Base-by-base conservation (phyloP, 2,797 vertebrate genomes). In the Bucorvus abyssinicus region DNA sequence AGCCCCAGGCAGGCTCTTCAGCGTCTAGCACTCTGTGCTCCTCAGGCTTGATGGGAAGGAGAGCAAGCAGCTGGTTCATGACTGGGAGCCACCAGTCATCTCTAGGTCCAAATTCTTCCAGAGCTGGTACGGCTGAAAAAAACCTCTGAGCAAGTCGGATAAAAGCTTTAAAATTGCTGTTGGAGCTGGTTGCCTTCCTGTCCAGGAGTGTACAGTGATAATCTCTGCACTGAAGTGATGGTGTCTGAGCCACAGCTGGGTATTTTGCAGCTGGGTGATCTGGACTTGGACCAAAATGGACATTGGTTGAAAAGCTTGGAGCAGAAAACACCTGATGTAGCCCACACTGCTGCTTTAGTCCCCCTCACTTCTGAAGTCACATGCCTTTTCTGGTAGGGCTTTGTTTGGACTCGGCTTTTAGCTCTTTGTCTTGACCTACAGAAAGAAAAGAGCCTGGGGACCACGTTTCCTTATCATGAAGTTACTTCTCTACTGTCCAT, bases 21-120 rank as follows among this genome's bases (percentile, higher is more conserved):
- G 26, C 1, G 14, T 34, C 14, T 9, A 3, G 24, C 32, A 8
- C 11, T 1, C 3, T 6, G 14, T 30, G 42, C 9, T 23, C 14
- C 12, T 52, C 15, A 12, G 38, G 12, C 73, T 57, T 57, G 27
- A 9, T 52, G 12, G 24, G 32, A 15, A 9, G 42, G 53, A 34
- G 26, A 11, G 7, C 8, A 67, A 77, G 38, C 22, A 75, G n/a
- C 17, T 67, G 23, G 30, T 9, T 74, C 24, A 8, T 14, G 22
- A 9, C 38, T 29, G 24, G 42, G 50, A 93, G 10, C 32, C 50
- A 36, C 38, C 44, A 50, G 22, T 22, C 14, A 47, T 32, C 23
- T 75, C 20, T 32, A 12, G 18, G 7, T 73, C 34, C 57, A 27
- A 3, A 13, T 57, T 50, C 17, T 47, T 84, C 38, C 44, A 53